Percentiles rank a stretch among this genome's conserved stretches.
Conservation (phyloP, 2,888 invertebrate species). For the Poecilus cupreus region DNA sequence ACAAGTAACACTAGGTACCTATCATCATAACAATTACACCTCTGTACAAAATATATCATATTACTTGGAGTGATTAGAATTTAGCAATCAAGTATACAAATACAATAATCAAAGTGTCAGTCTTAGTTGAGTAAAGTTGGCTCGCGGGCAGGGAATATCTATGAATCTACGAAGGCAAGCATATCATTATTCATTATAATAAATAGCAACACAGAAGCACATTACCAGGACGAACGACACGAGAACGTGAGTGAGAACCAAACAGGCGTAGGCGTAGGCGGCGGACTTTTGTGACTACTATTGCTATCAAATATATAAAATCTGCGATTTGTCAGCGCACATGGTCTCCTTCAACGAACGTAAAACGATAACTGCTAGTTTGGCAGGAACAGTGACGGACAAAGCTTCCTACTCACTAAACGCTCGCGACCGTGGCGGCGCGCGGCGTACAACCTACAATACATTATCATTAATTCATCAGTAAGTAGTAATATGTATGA, state of each 20-base stretch:
- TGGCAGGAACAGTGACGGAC: constrained; percentile 74
- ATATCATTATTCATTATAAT: too few species aligned
- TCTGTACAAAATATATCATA: constrained; percentile 58
- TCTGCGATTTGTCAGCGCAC: constrained; percentile 68
- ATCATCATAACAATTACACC: constrained; percentile 54
- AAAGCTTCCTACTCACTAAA: constrained; percentile 67
- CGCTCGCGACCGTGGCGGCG: background rate
- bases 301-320: constrained; percentile 71
- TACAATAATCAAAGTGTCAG: constrained; percentile 59
- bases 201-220: constrained; percentile 71
- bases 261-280: background rate
- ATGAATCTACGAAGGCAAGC: too few species aligned
- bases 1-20: constrained; percentile 16
- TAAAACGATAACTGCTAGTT: constrained; percentile 55
- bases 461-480: background rate
- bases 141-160: constrained; percentile 39
- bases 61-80: constrained; percentile 59
- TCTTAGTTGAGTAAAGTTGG: constrained; percentile 59
- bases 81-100: constrained; percentile 58
- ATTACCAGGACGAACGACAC: constrained; percentile 68
- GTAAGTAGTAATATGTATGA: constrained; percentile 69
- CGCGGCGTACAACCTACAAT: constrained; percentile 25
- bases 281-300: constrained; percentile 66
- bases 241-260: background rate
- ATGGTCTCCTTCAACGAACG: constrained; percentile 43